A percentile compares a stretch with the other conserved stretches of the same genome.
Conservation (phyloP, 2,888 invertebrate species). For the Anticlea derivata region DNA sequence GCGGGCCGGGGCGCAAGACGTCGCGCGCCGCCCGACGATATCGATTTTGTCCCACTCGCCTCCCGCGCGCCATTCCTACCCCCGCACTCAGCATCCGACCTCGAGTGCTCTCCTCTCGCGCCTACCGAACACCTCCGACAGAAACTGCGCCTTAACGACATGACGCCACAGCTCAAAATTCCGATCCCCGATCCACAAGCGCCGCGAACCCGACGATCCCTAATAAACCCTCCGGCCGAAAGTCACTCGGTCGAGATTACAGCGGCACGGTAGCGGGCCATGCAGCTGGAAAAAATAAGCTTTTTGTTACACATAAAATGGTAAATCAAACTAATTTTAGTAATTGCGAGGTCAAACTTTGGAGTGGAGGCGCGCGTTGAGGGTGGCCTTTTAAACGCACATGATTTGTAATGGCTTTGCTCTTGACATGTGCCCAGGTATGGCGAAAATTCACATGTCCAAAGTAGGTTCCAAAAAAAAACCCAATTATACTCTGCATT, state of each 20-base stretch:
- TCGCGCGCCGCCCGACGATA: slow-evolving; percentile 82
- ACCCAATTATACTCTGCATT: background rate
- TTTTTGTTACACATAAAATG: slow-evolving; percentile 84
- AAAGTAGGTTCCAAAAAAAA: background rate
- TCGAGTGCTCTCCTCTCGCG: slow-evolving; percentile 83
- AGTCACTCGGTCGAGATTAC: slow-evolving; percentile 82
- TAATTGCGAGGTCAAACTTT: slow-evolving; percentile 82
- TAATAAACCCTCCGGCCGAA: slow-evolving; percentile 77
- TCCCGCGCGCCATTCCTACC: slow-evolving; percentile 60
- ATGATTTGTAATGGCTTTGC: slow-evolving; percentile 65
- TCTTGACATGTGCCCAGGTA: slow-evolving; percentile 39
- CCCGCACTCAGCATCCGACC: slow-evolving; percentile 82
- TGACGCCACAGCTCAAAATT: slow-evolving; percentile 78
- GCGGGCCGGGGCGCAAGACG: slow-evolving; percentile 75
- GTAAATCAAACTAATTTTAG: slow-evolving; percentile 84
- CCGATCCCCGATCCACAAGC: slow-evolving; percentile 52
- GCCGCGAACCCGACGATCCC: slow-evolving; percentile 64
- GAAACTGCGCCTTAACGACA: slow-evolving; percentile 79
- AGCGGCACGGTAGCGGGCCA: slow-evolving; percentile 64
- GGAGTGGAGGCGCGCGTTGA: slow-evolving; percentile 66
- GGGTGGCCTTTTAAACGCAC: slow-evolving; percentile 64
- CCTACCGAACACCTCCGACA: slow-evolving; percentile 79
- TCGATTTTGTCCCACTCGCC: slow-evolving; percentile 80
- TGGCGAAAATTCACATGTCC: slow-evolving; percentile 30
- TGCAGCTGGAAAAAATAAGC: slow-evolving; percentile 77